Evolutionary conservation across 1,140 invertebrate species (phyloP), one percentile per base, ranked within the genome.

Genomic region (Oncopodura yosiiana): DNA sequence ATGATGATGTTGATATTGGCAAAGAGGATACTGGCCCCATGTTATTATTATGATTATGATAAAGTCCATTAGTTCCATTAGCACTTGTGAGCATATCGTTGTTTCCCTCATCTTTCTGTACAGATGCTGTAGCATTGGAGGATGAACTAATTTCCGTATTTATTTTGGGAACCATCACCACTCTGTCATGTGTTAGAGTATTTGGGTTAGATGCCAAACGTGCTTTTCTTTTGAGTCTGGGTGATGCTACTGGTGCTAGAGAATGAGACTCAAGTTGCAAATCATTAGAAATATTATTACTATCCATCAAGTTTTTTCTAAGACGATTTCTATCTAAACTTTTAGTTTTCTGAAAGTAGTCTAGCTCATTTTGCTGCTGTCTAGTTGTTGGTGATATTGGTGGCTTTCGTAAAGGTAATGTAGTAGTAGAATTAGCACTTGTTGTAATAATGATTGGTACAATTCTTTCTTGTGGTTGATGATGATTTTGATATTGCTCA

Each of bases 271-370:
- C 14, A 8, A 14, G 6, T 34, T 14, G n/a, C n/a, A n/a, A 16
- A n/a, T n/a, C 42, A 30, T 30, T 43, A 43, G 6, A 19, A 21
- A 9, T 8, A n/a, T n/a, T 34, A n/a, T 21, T n/a, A 43, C 21
- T 5, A 21, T 6, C 41, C 5, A 23, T 11, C 11, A 16, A 23
- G 12, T 18, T 38, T 56, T 55, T 55, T 19, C 36, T 34, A 2
- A 29, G 39, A 11, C 54, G 46, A 36, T 42, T 30, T 38, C 54
- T 43, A 30, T 56, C 54, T 3, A 56, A 42, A 42, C 54, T 56
- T 49, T 43, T 41, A 1, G 54, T 56, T 27, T 56, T 56, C 37
- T 56, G 54, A 24, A 32, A 50, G 32, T 30, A 56, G 16, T 56
- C 54, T 41, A 50, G 24, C 29, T 56, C 54, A 3, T 50, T 48